Evolutionary conservation across 2,113 vertebrate species (phyloP).

Genomic region (Bolborhynchus lineola): DNA sequence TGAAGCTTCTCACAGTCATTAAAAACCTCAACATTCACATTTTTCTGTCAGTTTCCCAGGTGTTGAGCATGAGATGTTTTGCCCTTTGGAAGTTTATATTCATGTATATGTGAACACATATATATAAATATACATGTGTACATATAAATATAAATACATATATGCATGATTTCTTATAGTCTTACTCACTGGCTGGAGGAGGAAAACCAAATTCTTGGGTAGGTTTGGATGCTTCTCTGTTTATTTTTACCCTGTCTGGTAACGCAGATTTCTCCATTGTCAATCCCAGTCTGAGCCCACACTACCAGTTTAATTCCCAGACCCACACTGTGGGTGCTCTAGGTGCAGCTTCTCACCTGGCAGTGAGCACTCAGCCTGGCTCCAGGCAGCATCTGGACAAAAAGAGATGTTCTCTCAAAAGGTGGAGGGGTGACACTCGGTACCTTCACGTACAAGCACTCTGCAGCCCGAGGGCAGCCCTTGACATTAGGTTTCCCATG

Average conservation of each 20-base stretch:
- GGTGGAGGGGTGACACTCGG: background rate
- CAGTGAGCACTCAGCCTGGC: background rate
- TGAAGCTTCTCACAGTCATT: background rate
- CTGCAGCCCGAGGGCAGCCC: background rate
- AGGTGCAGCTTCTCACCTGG: background rate
- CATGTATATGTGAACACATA: background rate
- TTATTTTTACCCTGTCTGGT: slow-evolving; percentile 50
- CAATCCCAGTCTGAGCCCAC: background rate
- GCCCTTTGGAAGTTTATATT: background rate
- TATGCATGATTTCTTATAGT: background rate
- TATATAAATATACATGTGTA: background rate
- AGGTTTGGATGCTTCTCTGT: background rate
- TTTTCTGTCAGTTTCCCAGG: background rate
- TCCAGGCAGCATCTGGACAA: background rate
- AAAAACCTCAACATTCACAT: background rate
- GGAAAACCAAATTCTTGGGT: background rate
- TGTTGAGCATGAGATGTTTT: background rate
- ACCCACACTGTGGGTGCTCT: background rate
- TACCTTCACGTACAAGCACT: background rate
- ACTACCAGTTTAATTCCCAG: background rate
- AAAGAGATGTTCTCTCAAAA: background rate
- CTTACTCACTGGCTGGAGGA: slow-evolving; percentile 2
- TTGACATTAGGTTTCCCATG: rapidly evolving
- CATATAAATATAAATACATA: background rate
- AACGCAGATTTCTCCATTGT: background rate